Percentiles rank a stretch among this genome's conserved stretches.
These are phyloP conservation scores for Furcula furcula DNA, from an alignment of 2,888 invertebrate genomes.

Conservation along the genomic window DNA sequence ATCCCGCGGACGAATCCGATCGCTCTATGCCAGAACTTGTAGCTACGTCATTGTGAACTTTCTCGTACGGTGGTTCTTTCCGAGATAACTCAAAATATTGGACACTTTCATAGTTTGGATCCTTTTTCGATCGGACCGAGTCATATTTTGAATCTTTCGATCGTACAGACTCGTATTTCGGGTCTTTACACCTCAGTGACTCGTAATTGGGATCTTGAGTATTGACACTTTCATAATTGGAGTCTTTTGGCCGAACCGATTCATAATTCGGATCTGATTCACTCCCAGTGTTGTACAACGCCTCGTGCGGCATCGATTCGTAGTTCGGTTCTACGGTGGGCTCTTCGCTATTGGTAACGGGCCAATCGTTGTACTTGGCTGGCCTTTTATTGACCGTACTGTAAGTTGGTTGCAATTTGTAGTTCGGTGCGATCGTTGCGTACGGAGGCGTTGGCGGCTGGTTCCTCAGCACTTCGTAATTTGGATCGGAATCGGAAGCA, in stretches of 20 bases:
- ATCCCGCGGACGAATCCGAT: slow-evolving; percentile 68
- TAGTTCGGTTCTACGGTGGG: slow-evolving; percentile 87
- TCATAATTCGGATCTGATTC: slow-evolving; percentile 89
- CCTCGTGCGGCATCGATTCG: slow-evolving; percentile 86
- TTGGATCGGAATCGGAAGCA: slow-evolving; percentile 86
- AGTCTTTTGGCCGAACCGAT: slow-evolving; percentile 84
- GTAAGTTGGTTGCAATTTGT: slow-evolving; percentile 74
- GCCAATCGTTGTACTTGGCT: slow-evolving; percentile 77
- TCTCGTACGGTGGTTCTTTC: slow-evolving; percentile 86
- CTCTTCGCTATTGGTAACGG: slow-evolving; percentile 74
- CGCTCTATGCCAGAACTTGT: slow-evolving; percentile 47
- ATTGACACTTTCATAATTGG: slow-evolving; percentile 87
- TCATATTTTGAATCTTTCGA: slow-evolving; percentile 87
- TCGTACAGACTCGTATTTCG: slow-evolving; percentile 80
- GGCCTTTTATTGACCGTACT: slow-evolving; percentile 81
- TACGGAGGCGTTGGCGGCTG: slow-evolving; percentile 77
- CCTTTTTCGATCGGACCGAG: slow-evolving; percentile 82
- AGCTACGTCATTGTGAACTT: slow-evolving; percentile 66
- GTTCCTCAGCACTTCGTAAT: slow-evolving; percentile 88
- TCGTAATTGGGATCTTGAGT: slow-evolving; percentile 86
- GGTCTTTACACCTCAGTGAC: slow-evolving; percentile 83
- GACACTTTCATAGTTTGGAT: slow-evolving; percentile 92
- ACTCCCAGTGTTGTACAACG: slow-evolving; percentile 85
- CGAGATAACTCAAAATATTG: slow-evolving; percentile 84
- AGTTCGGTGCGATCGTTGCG: slow-evolving; percentile 70